Conservation (phyloP, 2,113 vertebrate species). For the Gallinago undulata region DNA sequence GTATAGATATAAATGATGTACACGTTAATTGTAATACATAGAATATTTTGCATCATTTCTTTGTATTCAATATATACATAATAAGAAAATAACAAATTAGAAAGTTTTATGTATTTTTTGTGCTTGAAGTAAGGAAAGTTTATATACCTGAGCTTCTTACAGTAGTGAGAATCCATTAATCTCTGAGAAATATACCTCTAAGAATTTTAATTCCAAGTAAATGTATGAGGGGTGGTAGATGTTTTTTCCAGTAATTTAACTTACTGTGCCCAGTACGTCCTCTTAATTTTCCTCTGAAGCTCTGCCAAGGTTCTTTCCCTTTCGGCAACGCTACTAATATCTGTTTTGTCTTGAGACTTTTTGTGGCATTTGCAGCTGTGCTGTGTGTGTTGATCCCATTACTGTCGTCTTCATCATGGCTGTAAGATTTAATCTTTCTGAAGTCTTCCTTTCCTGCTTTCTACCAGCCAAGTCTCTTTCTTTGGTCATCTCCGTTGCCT, state of each 20-base stretch:
- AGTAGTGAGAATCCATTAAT: neutral
- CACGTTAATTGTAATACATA: constrained; percentile 16
- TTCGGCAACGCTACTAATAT: neutral
- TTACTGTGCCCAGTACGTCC: neutral
- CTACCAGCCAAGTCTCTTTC: neutral
- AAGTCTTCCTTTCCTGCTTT: neutral
- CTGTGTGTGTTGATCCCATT: neutral
- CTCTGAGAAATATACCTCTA: neutral
- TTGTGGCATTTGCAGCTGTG: neutral
- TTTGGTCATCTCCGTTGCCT: neutral
- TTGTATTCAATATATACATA: constrained; percentile 27
- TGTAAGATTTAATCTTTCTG: neutral
- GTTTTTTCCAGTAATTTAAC: neutral
- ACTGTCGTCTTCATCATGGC: neutral
- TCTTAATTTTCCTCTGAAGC: neutral
- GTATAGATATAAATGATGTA: constrained; percentile 10
- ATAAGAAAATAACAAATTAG: neutral
- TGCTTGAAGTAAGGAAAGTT: neutral
- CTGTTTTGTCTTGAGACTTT: neutral
- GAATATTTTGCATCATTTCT: constrained; percentile 27
- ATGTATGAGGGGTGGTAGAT: neutral
- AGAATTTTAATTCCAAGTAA: neutral
- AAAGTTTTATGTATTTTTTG: neutral
- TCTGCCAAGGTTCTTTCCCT: neutral
- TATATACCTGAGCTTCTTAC: neutral